These are phyloP conservation scores for Triplophysa yarkandensis DNA, from an alignment of 2,797 vertebrate genomes.

Conservation along the genomic window DNA sequence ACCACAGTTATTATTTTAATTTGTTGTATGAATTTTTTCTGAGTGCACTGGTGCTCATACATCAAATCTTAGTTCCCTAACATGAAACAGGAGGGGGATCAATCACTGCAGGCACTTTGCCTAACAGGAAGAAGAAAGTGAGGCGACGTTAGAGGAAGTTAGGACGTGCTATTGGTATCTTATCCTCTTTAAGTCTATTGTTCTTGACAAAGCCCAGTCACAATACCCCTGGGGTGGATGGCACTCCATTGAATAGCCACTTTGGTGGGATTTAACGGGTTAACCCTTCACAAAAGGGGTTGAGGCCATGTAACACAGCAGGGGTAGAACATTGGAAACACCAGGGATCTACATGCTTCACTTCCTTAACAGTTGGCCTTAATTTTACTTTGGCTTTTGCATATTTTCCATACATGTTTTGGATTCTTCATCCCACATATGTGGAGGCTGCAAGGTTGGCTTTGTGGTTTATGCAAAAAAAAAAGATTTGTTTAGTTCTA, in stretches of 20 bases:
- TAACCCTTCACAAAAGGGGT: constrained; percentile 57
- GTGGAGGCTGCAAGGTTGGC: constrained; percentile 6
- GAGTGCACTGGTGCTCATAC: not conserved
- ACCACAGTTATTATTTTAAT: not conserved
- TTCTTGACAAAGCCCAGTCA: constrained; percentile 57
- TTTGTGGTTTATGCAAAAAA: constrained; percentile 2
- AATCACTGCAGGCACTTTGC: constrained; percentile 24
- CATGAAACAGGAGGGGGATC: constrained; percentile 10
- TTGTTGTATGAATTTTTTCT: not conserved
- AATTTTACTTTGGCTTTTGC: constrained; percentile 29
- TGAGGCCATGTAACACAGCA: constrained; percentile 54
- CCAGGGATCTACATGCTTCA: constrained; percentile 43
- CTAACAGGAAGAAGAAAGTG: constrained; percentile 34
- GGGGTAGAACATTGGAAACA: constrained; percentile 47
- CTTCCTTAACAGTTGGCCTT: constrained; percentile 25
- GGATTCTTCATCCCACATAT: not conserved
- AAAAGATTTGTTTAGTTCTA: not conserved
- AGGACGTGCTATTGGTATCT: constrained; percentile 54
- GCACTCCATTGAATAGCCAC: constrained; percentile 55
- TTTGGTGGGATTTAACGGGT: constrained; percentile 62
- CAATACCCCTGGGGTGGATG: constrained; percentile 59
- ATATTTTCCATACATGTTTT: constrained; percentile 29
- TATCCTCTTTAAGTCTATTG: constrained; percentile 59
- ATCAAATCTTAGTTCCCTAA: not conserved
- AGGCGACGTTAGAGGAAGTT: constrained; percentile 42